Evolutionary conservation across 1,140 invertebrate species (phyloP).

Genomic region (Temnothorax curvispinosus): DNA sequence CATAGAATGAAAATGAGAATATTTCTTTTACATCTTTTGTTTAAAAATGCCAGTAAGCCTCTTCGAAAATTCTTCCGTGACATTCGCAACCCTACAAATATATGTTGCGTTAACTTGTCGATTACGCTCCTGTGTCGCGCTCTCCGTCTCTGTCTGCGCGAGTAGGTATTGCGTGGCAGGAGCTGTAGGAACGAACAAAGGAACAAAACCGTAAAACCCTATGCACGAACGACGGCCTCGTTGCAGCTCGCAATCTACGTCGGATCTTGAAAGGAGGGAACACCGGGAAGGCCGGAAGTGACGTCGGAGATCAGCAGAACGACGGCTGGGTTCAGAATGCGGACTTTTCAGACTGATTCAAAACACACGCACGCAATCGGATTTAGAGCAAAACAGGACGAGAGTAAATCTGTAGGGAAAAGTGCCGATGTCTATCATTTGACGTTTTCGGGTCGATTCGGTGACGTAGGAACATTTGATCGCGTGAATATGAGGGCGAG

Average conservation of each 20-base stretch:
- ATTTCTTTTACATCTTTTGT: neutral
- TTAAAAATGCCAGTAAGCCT: neutral
- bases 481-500: slow-evolving; percentile 5
- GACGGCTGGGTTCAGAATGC: slow-evolving; percentile 54
- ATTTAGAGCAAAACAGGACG: slow-evolving; percentile 37
- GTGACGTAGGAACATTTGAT: slow-evolving; percentile 35
- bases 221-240: slow-evolving; percentile 63
- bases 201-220: slow-evolving; percentile 66
- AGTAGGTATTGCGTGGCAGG: neutral
- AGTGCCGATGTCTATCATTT: slow-evolving; percentile 49
- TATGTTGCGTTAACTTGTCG: slow-evolving; percentile 47
- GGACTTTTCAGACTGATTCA: slow-evolving; percentile 32
- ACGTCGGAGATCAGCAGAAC: slow-evolving; percentile 67
- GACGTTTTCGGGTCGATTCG: slow-evolving; percentile 46
- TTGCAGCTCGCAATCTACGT: slow-evolving; percentile 65
- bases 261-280: slow-evolving; percentile 64
- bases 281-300: slow-evolving; percentile 63
- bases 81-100: slow-evolving; percentile 24
- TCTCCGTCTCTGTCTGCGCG: slow-evolving; percentile 18
- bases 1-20: neutral
- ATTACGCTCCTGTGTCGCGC: slow-evolving; percentile 3
- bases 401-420: slow-evolving; percentile 22
- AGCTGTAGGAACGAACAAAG: slow-evolving; percentile 65
- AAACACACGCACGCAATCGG: slow-evolving; percentile 45
- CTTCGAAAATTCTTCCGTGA: neutral